These are phyloP conservation scores for Temnothorax longispinosus DNA, from an alignment of 1,140 invertebrate genomes.

Conservation along the genomic window DNA sequence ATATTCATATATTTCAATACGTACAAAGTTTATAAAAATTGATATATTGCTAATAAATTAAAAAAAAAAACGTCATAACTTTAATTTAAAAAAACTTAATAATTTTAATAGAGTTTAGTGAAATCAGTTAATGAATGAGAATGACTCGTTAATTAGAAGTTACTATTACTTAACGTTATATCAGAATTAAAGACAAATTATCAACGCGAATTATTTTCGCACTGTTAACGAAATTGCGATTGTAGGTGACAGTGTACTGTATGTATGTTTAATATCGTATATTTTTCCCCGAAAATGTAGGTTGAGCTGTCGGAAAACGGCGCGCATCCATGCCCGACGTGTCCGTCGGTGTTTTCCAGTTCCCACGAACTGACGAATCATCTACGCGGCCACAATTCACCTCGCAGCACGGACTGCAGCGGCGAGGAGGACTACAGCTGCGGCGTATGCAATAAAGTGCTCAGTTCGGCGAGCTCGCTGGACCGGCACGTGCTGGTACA, in stretches of 20 bases:
- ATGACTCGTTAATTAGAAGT: not conserved
- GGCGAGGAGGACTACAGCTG: constrained; percentile 83
- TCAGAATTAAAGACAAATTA: not conserved
- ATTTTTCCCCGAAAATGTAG: constrained; percentile 48
- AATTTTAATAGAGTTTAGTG: not conserved
- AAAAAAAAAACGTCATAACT: no score
- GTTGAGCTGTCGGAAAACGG: constrained; percentile 72
- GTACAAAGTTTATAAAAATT: not conserved
- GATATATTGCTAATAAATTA: not conserved
- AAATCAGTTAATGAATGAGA: not conserved
- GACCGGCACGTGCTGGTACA: constrained; percentile 92
- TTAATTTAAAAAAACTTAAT: not conserved
- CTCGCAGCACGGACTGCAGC: constrained; percentile 78
- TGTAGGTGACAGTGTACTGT: not conserved
- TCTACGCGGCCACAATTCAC: constrained; percentile 87
- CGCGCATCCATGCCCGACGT: constrained; percentile 86
- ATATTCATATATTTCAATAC: not conserved
- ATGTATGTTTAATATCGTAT: not conserved
- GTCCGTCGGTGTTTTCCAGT: constrained; percentile 84
- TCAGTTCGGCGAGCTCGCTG: constrained; percentile 92
- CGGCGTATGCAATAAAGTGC: constrained; percentile 85
- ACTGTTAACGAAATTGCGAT: not conserved
- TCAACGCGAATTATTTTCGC: not conserved
- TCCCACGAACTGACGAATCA: constrained; percentile 88
- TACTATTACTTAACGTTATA: no score